A percentile compares a stretch with the other conserved stretches of the same genome.
Conservation (phyloP, 2,797 vertebrate species). For the Picus viridis region DNA sequence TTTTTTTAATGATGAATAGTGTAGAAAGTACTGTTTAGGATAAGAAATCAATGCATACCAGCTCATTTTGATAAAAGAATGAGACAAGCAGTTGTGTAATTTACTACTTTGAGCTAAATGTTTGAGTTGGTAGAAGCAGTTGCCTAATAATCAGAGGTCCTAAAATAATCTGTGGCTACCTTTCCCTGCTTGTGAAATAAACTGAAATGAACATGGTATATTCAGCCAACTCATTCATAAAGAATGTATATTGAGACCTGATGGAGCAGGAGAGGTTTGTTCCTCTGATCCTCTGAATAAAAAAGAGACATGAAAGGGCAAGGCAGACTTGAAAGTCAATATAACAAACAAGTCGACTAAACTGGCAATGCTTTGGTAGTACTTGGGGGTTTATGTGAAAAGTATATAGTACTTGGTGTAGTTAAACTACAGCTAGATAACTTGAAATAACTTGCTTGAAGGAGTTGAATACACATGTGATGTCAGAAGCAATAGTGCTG, state of each 20-base stretch:
- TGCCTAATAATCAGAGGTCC: not conserved
- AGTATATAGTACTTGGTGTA: not conserved
- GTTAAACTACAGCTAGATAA: not conserved
- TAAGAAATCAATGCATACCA: not conserved
- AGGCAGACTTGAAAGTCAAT: not conserved
- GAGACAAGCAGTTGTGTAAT: not conserved
- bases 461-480: not conserved
- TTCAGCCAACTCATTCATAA: not conserved
- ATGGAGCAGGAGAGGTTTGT: not conserved
- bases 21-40: not conserved
- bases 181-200: constrained; percentile 10
- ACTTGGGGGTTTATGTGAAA: not conserved
- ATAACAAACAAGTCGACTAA: not conserved
- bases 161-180: not conserved
- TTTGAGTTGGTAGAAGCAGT: not conserved
- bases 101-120: not conserved
- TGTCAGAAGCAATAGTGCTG: not conserved
- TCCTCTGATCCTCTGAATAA: not conserved
- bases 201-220: not conserved
- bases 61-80: not conserved
- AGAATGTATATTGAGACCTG: not conserved
- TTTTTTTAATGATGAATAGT: not conserved
- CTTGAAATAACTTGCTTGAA: not conserved
- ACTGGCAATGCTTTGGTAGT: not conserved
- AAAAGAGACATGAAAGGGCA: not conserved